Evolutionary conservation across 2,888 invertebrate genomes (phyloP).

Genomic region (Auanema sp.): DNA sequence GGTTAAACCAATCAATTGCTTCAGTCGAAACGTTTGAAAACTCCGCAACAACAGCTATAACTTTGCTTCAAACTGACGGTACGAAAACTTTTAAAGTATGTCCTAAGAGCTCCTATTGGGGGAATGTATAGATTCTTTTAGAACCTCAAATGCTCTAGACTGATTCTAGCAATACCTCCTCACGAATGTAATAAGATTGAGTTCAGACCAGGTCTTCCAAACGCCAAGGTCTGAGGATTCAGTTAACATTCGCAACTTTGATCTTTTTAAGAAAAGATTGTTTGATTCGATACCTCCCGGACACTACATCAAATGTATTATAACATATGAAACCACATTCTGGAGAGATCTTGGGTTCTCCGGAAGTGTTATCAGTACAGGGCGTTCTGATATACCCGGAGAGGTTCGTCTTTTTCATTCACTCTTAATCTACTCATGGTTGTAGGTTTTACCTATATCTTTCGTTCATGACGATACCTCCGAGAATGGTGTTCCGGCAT

Average conservation of each 20-base stretch:
- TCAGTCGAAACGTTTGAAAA: conserved; percentile 7
- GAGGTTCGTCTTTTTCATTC: conserved; percentile 22
- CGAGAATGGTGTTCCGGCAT: conserved; percentile 63
- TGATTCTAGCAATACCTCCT: conserved; percentile 42
- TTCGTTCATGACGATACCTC: conserved; percentile 27
- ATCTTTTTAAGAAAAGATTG: conserved; percentile 11
- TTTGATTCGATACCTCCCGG: conserved; percentile 26
- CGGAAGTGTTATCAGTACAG: conserved; percentile 62
- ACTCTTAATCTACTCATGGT: neutral
- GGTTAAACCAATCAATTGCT: conserved; percentile 5
- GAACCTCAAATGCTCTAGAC: conserved; percentile 19
- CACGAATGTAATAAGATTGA: conserved; percentile 28
- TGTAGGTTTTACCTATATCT: conserved; percentile 24
- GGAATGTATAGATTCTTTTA: neutral
- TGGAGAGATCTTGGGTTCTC: conserved; percentile 66
- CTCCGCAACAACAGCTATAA: neutral
- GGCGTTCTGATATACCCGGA: conserved; percentile 28
- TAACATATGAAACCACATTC: conserved; percentile 66
- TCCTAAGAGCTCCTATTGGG: no score
- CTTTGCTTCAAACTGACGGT: neutral
- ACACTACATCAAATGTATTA: conserved; percentile 64
- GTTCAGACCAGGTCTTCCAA: conserved; percentile 27
- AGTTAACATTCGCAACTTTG: neutral
- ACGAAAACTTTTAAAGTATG: neutral
- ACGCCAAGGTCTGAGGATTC: conserved; percentile 21